These are phyloP conservation scores for Labeo catla DNA, from an alignment of 2,113 vertebrate species.

Conservation along the genomic window DNA sequence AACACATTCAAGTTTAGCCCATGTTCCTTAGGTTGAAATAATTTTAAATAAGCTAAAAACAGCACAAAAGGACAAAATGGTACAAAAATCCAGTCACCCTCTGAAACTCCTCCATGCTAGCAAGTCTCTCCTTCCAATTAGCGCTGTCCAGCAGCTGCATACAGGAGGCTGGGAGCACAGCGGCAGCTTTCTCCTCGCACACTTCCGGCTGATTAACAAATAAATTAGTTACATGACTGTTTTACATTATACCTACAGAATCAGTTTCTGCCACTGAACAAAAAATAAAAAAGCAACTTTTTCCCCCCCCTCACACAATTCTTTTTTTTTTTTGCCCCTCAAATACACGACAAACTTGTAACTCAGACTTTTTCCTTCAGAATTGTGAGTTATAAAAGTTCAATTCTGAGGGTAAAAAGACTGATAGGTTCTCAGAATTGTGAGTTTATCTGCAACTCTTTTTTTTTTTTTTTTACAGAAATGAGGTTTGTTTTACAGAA, in stretches of 20 bases:
- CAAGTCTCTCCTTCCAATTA: slow-evolving; percentile 98
- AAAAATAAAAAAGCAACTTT: too few relatives aligned
- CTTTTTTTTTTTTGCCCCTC: too few relatives aligned
- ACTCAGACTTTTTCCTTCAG: too few relatives aligned
- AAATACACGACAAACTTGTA: too few relatives aligned
- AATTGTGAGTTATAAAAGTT: too few relatives aligned
- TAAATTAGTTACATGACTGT: background rate
- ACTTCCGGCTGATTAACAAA: slow-evolving; percentile 80
- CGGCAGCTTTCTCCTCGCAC: slow-evolving; percentile 91
- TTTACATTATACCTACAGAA: background rate
- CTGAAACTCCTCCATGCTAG: slow-evolving; percentile 98
- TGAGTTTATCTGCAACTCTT: too few relatives aligned
- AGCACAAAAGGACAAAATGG: background rate
- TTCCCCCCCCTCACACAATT: too few relatives aligned
- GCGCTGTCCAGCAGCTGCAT: slow-evolving; percentile 90
- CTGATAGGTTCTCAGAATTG: too few relatives aligned
- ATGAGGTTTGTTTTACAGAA: too few relatives aligned
- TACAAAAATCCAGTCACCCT: slow-evolving; percentile 74
- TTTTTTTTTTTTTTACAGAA: too few relatives aligned
- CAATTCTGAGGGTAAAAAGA: too few relatives aligned
- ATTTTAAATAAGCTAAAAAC: background rate
- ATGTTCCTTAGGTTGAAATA: background rate
- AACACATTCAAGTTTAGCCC: slow-evolving; percentile 8
- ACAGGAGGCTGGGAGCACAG: slow-evolving; percentile 89
- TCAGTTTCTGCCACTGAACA: too few relatives aligned